Conservation (phyloP, 2,113 vertebrate species). For the Vicugna pacos region DNA sequence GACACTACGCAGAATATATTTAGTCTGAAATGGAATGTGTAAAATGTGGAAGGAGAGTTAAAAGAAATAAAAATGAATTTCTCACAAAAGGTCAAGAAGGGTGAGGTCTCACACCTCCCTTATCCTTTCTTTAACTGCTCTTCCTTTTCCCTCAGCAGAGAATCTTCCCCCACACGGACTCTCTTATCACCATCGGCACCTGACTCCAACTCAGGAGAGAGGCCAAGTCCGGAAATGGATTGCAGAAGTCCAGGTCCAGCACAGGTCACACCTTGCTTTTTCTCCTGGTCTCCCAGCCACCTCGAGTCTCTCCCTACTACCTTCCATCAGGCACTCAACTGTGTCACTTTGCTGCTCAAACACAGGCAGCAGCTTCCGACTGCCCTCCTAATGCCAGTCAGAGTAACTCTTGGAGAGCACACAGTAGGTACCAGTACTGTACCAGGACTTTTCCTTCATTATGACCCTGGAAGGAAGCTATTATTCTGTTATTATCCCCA, state of each 20-base stretch:
- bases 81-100: background rate
- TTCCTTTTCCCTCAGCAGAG: background rate
- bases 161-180: background rate
- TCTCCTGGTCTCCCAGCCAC: background rate
- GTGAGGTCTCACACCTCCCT: background rate
- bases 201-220: background rate
- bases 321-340: background rate
- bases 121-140: background rate
- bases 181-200: background rate
- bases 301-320: background rate
- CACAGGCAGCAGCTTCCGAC: background rate
- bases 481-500: background rate
- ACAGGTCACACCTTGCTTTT: background rate
- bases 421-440: background rate
- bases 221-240: background rate
- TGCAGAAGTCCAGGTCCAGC: background rate
- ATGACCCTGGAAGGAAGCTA: background rate
- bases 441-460: background rate
- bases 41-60: background rate
- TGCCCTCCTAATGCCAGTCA: background rate
- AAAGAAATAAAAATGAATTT: background rate
- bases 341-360: background rate
- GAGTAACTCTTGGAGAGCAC: rapidly evolving
- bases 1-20: background rate
- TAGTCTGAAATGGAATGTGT: constrained; percentile 30